phyloP scores from a whole-genome alignment of 1,140 invertebrate genomes.

The Hermetia illucens region DNA sequence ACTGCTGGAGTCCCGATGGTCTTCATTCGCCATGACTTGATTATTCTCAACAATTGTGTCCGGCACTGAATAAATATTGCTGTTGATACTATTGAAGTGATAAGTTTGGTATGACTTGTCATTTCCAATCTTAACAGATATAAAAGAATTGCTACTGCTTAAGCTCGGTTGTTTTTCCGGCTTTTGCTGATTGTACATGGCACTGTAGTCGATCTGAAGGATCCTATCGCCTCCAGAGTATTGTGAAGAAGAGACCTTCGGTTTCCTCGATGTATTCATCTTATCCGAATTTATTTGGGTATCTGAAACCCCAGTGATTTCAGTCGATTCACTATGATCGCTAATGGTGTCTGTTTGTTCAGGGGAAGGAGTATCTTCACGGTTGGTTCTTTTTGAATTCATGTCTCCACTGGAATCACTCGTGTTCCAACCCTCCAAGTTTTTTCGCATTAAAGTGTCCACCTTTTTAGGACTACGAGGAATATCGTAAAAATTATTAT shows the following conservation, averaged over 20 bases:
- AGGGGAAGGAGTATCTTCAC: slow-evolving; percentile 2
- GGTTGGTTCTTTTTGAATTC: slow-evolving; percentile 10
- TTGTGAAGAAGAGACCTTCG: too few relatives aligned
- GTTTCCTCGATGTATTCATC: too few relatives aligned
- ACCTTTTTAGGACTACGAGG: not conserved
- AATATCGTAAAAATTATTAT: slow-evolving; percentile 4
- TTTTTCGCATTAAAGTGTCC: slow-evolving; percentile 10
- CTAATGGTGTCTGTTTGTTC: slow-evolving; percentile 14
- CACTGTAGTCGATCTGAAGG: too few relatives aligned
- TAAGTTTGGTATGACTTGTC: too few relatives aligned
- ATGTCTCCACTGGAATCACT: slow-evolving; percentile 6
- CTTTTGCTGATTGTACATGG: too few relatives aligned
- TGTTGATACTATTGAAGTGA: too few relatives aligned
- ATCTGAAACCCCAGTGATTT: slow-evolving; percentile 22
- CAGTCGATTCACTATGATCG: slow-evolving; percentile 24
- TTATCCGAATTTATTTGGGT: slow-evolving; percentile 16
- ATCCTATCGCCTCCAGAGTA: too few relatives aligned
- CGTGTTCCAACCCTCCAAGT: slow-evolving; percentile 3
- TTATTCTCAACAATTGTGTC: too few relatives aligned
- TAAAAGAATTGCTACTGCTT: too few relatives aligned
- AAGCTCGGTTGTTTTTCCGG: too few relatives aligned
- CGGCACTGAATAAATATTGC: too few relatives aligned
- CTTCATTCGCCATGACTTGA: slow-evolving; percentile 22
- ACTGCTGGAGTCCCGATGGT: slow-evolving; percentile 5
- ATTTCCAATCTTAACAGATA: too few relatives aligned